A percentile compares a stretch with the other conserved stretches of the same genome.
phyloP scores from a whole-genome alignment of 2,888 invertebrate genomes.

The Piscicola geometra region DNA sequence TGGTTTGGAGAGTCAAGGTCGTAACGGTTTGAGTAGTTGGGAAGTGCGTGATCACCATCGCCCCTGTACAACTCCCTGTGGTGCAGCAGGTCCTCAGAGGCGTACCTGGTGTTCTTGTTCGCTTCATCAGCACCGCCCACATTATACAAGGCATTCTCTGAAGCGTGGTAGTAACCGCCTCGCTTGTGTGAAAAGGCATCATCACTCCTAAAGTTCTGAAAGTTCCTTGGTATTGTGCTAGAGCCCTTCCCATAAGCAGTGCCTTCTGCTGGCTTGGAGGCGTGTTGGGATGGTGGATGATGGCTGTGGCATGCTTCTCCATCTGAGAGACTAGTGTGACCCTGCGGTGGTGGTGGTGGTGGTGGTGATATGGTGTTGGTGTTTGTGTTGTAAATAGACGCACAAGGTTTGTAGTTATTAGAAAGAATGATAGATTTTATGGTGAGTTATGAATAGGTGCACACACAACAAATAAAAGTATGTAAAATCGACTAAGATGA shows the following conservation, averaged over 20 bases:
- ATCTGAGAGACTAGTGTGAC: not conserved
- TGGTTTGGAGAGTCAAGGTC: not conserved
- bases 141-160: not conserved
- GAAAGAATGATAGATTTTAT: too few relatives aligned
- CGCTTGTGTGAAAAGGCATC: not conserved
- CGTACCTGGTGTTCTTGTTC: not conserved
- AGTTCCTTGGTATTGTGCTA: not conserved
- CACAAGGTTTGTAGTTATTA: too few relatives aligned
- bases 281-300: not conserved
- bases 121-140: not conserved
- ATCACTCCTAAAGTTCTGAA: not conserved
- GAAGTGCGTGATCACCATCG: too few relatives aligned
- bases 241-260: not conserved
- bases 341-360: slow-evolving; percentile 5
- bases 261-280: not conserved
- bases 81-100: not conserved
- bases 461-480: too few relatives aligned
- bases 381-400: not conserved
- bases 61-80: too few relatives aligned
- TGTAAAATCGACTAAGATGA: too few relatives aligned
- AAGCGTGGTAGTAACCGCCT: not conserved
- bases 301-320: not conserved
- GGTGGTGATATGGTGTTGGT: not conserved
- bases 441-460: too few relatives aligned
- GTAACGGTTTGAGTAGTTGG: too few relatives aligned